Evolutionary conservation across 2,888 invertebrate genomes (phyloP).

Genomic region (Euplexia lucipara): DNA sequence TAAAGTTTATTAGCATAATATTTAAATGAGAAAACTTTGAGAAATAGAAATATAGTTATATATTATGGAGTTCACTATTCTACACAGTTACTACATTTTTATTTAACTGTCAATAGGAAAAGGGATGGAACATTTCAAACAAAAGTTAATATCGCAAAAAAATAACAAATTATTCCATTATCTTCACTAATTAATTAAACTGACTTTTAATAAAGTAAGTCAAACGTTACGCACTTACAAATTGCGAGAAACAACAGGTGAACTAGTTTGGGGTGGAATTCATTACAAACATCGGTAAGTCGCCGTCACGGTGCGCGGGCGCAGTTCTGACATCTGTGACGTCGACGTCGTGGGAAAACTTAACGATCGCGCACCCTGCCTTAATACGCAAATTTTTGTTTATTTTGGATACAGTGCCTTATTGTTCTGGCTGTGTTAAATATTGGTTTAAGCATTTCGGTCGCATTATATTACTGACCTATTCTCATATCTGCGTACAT

Average conservation of each 20-base stretch:
- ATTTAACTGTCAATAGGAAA: not conserved
- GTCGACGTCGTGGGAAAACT: slow-evolving; percentile 89
- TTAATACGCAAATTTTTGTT: slow-evolving; percentile 49
- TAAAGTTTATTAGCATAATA: no score
- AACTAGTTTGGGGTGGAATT: slow-evolving; percentile 75
- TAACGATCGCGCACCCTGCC: slow-evolving; percentile 80
- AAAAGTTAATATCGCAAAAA: not conserved
- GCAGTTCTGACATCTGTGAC: slow-evolving; percentile 81
- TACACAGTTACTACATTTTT: no score
- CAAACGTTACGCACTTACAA: slow-evolving; percentile 51
- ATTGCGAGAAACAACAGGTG: slow-evolving; percentile 85
- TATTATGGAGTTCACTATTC: no score
- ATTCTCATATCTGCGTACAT: not conserved
- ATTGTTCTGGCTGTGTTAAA: slow-evolving; percentile 48
- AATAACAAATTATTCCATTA: not conserved
- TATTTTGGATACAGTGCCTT: slow-evolving; percentile 32
- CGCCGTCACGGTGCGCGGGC: slow-evolving; percentile 88
- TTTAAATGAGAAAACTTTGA: no score
- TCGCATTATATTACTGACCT: not conserved
- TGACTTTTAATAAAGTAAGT: slow-evolving; percentile 36
- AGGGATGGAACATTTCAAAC: not conserved
- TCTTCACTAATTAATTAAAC: slow-evolving; percentile 12
- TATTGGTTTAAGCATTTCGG: not conserved
- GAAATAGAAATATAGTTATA: no score
- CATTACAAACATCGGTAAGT: slow-evolving; percentile 87